Conservation (phyloP, 2,888 invertebrate genomes). For the Andrena bucephala region DNA sequence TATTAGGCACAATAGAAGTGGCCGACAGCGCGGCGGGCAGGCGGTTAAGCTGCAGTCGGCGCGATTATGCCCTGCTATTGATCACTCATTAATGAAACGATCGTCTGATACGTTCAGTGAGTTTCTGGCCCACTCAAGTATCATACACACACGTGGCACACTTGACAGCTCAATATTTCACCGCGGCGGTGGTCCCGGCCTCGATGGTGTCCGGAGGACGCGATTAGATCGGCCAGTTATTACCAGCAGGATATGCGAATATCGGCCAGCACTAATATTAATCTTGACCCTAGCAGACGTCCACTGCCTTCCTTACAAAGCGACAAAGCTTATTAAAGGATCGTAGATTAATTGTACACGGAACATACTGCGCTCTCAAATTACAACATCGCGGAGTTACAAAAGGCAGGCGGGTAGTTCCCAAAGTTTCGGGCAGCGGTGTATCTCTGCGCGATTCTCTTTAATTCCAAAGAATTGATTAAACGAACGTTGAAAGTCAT, state of each 20-base stretch:
- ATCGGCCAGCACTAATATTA: constrained; percentile 48
- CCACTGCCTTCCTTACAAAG: not conserved
- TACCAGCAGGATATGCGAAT: constrained; percentile 52
- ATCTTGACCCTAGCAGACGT: constrained; percentile 28
- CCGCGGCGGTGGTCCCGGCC: constrained; percentile 28
- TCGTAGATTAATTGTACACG: too few relatives aligned
- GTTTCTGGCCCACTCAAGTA: constrained; percentile 61
- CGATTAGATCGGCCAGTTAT: constrained; percentile 59
- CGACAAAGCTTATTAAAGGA: too few relatives aligned
- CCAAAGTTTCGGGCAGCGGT: not conserved
- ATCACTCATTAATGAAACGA: constrained; percentile 68
- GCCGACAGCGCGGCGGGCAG: constrained; percentile 28
- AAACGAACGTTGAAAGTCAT: constrained; percentile 47
- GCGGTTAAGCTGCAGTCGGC: constrained; percentile 59
- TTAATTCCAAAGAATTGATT: constrained; percentile 30
- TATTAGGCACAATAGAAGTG: constrained; percentile 44
- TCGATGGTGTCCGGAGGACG: constrained; percentile 51
- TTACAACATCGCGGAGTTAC: too few relatives aligned
- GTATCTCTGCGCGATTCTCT: not conserved
- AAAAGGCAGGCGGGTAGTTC: too few relatives aligned
- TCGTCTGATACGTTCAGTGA: constrained; percentile 65
- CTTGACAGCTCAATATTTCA: constrained; percentile 68
- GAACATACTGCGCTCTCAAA: too few relatives aligned
- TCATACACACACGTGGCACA: constrained; percentile 54
- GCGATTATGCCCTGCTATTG: constrained; percentile 58